These are phyloP conservation scores for Aphelocoma coerulescens DNA, from an alignment of 2,113 vertebrate genomes.

Conservation along the genomic window DNA sequence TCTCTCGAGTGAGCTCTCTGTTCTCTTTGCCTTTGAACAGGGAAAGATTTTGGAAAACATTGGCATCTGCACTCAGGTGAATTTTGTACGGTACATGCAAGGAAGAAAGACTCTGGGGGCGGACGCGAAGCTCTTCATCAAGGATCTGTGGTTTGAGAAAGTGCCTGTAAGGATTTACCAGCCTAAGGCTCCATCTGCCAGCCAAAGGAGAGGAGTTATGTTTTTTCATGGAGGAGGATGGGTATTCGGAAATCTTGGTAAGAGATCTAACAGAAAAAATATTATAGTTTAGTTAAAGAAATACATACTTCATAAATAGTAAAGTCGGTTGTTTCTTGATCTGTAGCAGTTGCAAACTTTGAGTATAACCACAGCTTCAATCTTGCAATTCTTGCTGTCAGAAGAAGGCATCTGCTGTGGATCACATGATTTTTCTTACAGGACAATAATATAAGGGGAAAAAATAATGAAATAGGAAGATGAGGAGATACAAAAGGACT, in stretches of 20 bases:
- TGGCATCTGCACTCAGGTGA: slow-evolving; percentile 73
- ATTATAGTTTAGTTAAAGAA: neutral
- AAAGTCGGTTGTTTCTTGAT: neutral
- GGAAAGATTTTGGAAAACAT: slow-evolving; percentile 78
- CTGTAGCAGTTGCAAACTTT: neutral
- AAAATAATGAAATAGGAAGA: neutral
- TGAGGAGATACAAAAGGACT: neutral
- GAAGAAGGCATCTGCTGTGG: neutral
- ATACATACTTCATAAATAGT: neutral
- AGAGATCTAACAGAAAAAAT: neutral
- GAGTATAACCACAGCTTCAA: neutral
- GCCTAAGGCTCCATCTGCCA: slow-evolving; percentile 52
- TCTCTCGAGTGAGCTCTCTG: neutral
- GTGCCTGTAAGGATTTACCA: slow-evolving; percentile 82
- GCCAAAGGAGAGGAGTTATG: slow-evolving; percentile 73
- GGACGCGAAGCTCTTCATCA: slow-evolving; percentile 68
- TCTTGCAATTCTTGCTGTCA: neutral
- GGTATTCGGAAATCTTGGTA: slow-evolving; percentile 80
- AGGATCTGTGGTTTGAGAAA: slow-evolving; percentile 70
- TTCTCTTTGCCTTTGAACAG: slow-evolving; percentile 55
- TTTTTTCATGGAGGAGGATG: slow-evolving; percentile 84
- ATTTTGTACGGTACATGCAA: slow-evolving; percentile 68
- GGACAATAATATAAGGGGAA: neutral
- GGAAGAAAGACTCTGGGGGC: neutral
- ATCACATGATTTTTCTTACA: neutral